Percentiles rank a stretch among this genome's conserved stretches.
These are phyloP conservation scores for Drosophila eohydei DNA, from an alignment of 2,888 invertebrate species.

Conservation along the genomic window DNA sequence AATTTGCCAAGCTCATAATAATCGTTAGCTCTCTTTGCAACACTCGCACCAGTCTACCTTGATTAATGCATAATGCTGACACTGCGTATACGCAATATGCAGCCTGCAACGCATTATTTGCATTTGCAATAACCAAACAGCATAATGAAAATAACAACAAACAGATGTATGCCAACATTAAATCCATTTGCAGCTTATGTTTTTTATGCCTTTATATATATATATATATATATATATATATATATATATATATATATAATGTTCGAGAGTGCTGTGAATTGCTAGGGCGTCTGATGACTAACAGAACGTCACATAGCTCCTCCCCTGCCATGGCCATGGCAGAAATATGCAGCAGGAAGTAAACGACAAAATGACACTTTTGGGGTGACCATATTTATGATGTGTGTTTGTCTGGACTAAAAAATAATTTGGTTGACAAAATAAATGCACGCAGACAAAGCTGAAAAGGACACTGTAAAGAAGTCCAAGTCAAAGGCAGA, in stretches of 20 bases:
- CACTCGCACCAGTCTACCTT: slow-evolving; percentile 25
- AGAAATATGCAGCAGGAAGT: slow-evolving; percentile 44
- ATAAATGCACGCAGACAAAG: slow-evolving; percentile 47
- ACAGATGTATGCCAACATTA: slow-evolving; percentile 24
- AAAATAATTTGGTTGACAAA: slow-evolving; percentile 50
- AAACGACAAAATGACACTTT: slow-evolving; percentile 64
- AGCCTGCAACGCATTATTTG: slow-evolving; percentile 41
- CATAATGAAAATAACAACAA: slow-evolving; percentile 19
- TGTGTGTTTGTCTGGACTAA: slow-evolving; percentile 34
- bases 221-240: no score
- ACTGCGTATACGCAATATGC: slow-evolving; percentile 55
- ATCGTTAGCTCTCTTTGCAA: slow-evolving; percentile 16
- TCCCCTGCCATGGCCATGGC: not conserved
- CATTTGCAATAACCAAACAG: slow-evolving; percentile 31
- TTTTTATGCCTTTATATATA: slow-evolving; percentile 8
- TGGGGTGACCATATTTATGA: slow-evolving; percentile 61
- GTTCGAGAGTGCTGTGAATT: slow-evolving; percentile 31
- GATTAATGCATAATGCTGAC: slow-evolving; percentile 64
- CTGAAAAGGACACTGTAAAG: slow-evolving; percentile 29
- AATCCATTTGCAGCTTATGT: slow-evolving; percentile 32
- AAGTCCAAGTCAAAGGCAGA: slow-evolving; percentile 23
- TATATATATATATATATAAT: not conserved
- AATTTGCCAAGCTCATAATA: slow-evolving; percentile 43
- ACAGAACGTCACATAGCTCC: slow-evolving; percentile 32
- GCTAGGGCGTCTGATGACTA: slow-evolving; percentile 49